Conservation (phyloP, 1,140 invertebrate species). For the Drosophila tsacasi region DNA sequence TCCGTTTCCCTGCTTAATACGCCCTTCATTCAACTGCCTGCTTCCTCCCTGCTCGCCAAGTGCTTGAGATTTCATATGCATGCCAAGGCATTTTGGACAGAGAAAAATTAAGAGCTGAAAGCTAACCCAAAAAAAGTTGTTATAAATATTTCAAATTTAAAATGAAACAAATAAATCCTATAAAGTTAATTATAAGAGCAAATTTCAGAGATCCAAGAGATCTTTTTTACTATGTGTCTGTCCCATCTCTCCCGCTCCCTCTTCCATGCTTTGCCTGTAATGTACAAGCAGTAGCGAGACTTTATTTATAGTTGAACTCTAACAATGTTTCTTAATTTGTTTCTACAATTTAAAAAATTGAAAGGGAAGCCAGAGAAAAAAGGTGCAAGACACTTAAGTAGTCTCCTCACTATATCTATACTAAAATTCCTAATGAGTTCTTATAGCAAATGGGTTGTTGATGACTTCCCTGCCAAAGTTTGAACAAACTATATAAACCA, state of each 20-base stretch:
- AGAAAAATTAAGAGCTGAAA: not conserved
- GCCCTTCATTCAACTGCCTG: constrained; percentile 5
- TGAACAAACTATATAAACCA: not conserved
- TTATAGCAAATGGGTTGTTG: not conserved
- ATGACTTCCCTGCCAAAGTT: not conserved
- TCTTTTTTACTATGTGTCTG: too few relatives aligned
- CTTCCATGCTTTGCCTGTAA: too few relatives aligned
- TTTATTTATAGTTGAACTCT: too few relatives aligned
- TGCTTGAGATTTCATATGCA: constrained; percentile 48
- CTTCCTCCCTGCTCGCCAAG: constrained; percentile 14
- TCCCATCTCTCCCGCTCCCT: too few relatives aligned
- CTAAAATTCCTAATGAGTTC: not conserved
- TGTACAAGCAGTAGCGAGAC: too few relatives aligned
- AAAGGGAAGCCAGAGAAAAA: too few relatives aligned
- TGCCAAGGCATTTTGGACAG: constrained; percentile 15
- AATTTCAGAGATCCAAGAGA: not conserved
- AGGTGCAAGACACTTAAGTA: not conserved
- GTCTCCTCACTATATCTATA: not conserved
- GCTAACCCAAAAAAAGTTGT: too few relatives aligned
- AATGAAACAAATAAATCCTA: not conserved
- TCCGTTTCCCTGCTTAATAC: constrained; percentile 6
- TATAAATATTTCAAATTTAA: not conserved
- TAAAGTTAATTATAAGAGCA: not conserved
- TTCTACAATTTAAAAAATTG: too few relatives aligned
- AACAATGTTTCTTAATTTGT: too few relatives aligned